phyloP scores from a whole-genome alignment of 2,888 invertebrate genomes.

The Trypoxylon attenuatum region DNA sequence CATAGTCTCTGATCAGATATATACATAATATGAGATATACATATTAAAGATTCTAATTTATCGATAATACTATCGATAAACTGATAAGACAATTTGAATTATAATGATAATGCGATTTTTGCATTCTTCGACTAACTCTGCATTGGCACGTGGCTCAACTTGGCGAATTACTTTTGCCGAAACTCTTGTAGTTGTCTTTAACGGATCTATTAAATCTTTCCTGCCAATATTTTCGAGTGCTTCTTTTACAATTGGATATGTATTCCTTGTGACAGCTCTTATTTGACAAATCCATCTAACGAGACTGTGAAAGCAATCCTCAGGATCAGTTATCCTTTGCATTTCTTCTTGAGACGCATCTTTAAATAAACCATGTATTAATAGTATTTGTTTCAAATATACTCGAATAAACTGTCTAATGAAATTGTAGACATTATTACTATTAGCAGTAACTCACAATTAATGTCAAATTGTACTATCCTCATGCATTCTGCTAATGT shows the following conservation, averaged over 20 bases:
- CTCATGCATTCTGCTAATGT: constrained; percentile 45
- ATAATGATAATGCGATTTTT: too few species aligned
- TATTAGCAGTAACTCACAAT: constrained; percentile 11
- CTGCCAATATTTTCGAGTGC: constrained; percentile 77
- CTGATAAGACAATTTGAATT: background rate
- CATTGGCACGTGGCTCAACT: too few species aligned
- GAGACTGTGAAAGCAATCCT: constrained; percentile 75
- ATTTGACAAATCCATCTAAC: constrained; percentile 76
- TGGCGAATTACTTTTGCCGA: constrained; percentile 23
- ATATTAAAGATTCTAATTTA: background rate
- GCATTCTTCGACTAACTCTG: constrained; percentile 14
- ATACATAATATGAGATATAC: too few species aligned
- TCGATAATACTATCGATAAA: background rate
- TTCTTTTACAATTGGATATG: constrained; percentile 76
- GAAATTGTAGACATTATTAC: background rate
- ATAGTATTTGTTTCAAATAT: background rate
- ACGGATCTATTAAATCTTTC: constrained; percentile 67
- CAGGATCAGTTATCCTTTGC: constrained; percentile 18
- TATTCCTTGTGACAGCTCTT: constrained; percentile 76
- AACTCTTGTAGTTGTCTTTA: constrained; percentile 6
- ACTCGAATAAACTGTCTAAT: background rate
- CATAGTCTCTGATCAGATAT: constrained; percentile 34
- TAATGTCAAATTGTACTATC: constrained; percentile 23
- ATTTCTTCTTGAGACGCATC: background rate
- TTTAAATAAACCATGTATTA: background rate